Conservation (phyloP, 1,140 invertebrate genomes). For the Orchesella cincta region DNA sequence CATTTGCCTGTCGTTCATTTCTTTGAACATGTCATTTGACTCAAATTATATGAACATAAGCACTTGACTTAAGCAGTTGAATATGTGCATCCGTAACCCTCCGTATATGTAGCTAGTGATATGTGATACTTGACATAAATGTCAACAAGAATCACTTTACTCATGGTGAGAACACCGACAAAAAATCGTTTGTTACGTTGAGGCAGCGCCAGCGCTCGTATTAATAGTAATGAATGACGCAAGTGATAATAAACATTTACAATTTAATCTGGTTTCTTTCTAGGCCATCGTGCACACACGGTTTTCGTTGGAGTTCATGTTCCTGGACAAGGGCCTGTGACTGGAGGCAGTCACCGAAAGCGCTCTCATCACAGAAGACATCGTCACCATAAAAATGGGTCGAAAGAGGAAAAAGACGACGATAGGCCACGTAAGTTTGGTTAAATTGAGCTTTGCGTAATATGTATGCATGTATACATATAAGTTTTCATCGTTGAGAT, state of each 20-base stretch:
- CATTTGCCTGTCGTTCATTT: no score
- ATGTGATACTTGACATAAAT: background rate
- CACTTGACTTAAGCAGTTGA: no score
- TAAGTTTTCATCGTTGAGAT: no score
- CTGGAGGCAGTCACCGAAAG: slow-evolving; percentile 59
- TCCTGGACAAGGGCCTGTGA: slow-evolving; percentile 59
- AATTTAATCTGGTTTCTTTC: slow-evolving; percentile 32
- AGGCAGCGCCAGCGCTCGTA: background rate
- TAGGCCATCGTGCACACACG: slow-evolving; percentile 84
- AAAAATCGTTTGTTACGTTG: background rate
- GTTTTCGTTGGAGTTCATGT: slow-evolving; percentile 86
- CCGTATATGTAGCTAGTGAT: no score
- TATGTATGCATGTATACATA: background rate
- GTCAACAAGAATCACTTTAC: background rate
- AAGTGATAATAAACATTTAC: background rate
- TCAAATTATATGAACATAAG: no score
- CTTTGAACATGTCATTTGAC: no score
- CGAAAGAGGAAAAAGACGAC: slow-evolving; percentile 57
- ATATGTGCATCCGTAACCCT: no score
- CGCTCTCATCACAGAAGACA: slow-evolving; percentile 64
- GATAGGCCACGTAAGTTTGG: slow-evolving; percentile 54
- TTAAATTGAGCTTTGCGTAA: background rate
- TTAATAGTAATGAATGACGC: background rate
- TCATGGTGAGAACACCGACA: background rate
- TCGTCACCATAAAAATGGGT: slow-evolving; percentile 75